Base-by-base conservation (phyloP, 2,888 invertebrate species). In the Patella caerulea region DNA sequence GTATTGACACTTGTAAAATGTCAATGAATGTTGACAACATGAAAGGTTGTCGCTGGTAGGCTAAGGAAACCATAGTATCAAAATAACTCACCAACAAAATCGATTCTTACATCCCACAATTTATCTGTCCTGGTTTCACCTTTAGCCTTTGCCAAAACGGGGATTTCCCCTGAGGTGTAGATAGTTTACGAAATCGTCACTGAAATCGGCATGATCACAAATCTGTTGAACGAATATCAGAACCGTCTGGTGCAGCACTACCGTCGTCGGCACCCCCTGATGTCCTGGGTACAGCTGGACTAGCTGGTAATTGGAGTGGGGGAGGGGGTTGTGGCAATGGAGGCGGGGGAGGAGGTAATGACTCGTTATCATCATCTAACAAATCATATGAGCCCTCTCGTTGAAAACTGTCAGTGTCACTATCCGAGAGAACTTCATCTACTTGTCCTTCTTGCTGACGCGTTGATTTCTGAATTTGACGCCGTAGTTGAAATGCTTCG, bases 311-410 rank as follows among this genome's bases (percentile, higher is more conserved):
- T n/a, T 55, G 15, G n/a, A 72, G 71, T 65, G 73, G 74, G 56
- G 24, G 53, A 7, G 79, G 77, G 29, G 76, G 73, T n/a, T 74
- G 78, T n/a, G 77, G 79, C 1, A 77, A 76, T n/a, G 79, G 73
- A 9, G 73, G 75, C 17, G 77, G 73, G 12, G 73, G 77, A 34
- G 77, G 74, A 14, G 77, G 79, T 17, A 74, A 56, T 45, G 73
- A 69, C 17, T 70, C 77, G 53, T 72, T 71, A 14, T 74, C 76
- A n/a, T 79, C 80, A 75, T 82, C 82, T 59, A 86, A 79, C 12
- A 86, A 75, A 78, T 84, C 85, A 77, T 85, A 86, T 3, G 87
- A 86, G 11, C 83, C 84, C 24, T 79, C 84, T 7, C 81, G 81
- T 19, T 80, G 85, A n/a, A 82, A 83, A 72, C 83, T 85, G 72